phyloP scores from a whole-genome alignment of 2,113 vertebrate genomes.

The Collichthys lucidus region DNA sequence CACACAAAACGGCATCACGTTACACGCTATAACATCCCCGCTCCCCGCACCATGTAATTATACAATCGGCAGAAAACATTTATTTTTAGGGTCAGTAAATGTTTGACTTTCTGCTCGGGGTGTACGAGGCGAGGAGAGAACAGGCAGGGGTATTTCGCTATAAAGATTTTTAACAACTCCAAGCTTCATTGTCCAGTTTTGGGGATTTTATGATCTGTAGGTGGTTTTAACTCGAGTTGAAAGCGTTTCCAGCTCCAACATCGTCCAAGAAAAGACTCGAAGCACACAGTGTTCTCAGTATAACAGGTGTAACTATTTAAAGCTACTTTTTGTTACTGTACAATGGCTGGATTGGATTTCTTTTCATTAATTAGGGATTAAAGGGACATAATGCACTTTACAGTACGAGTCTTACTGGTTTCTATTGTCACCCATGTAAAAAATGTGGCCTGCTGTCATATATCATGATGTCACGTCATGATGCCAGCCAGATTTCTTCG shows the following conservation, averaged over 20 bases:
- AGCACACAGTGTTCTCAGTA: constrained; percentile 41
- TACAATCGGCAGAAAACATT: constrained; percentile 82
- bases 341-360: background rate
- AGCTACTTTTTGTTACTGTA: constrained; percentile 7
- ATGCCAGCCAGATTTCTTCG: constrained; percentile 10
- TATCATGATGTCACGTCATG: no score
- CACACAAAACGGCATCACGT: constrained; percentile 76
- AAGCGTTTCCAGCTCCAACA: constrained; percentile 59
- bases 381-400: background rate
- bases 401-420: background rate
- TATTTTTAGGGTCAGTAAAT: constrained; percentile 85
- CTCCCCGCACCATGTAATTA: constrained; percentile 78
- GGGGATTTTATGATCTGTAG: constrained; percentile 68
- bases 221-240: constrained; percentile 60
- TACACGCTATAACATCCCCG: constrained; percentile 76
- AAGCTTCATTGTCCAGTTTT: constrained; percentile 75
- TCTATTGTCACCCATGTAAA: background rate
- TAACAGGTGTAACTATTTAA: constrained; percentile 68
- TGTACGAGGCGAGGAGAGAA: constrained; percentile 40
- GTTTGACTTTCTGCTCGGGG: constrained; percentile 72
- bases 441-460: background rate
- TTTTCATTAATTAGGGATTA: constrained; percentile 11
- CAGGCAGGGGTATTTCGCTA: constrained; percentile 73
- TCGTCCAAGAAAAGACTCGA: constrained; percentile 38
- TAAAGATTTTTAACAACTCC: constrained; percentile 75